Evolutionary conservation across 2,888 invertebrate species (phyloP).

Genomic region (Plusia festucae): DNA sequence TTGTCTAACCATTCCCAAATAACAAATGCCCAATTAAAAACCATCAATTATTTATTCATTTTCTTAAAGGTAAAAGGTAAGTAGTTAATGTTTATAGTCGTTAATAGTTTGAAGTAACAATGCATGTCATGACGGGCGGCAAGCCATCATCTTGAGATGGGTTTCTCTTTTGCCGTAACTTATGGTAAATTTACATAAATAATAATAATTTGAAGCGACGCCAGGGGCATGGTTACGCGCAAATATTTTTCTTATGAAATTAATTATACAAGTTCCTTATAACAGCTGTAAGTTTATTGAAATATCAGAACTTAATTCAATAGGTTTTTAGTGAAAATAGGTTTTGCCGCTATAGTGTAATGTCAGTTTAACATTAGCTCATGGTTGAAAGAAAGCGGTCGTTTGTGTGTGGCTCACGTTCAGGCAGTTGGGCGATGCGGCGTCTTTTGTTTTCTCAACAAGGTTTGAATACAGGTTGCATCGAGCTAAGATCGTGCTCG

Average conservation of each 20-base stretch:
- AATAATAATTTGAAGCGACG: slow-evolving; percentile 60
- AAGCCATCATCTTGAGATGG: slow-evolving; percentile 27
- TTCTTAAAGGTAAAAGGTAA: not conserved
- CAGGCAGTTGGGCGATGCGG: slow-evolving; percentile 21
- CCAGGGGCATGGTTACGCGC: slow-evolving; percentile 48
- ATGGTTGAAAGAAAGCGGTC: slow-evolving; percentile 48
- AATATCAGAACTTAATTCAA: slow-evolving; percentile 12
- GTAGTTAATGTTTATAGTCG: not conserved
- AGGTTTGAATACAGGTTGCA: slow-evolving; percentile 33
- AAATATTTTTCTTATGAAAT: slow-evolving; percentile 64
- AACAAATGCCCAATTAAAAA: slow-evolving; percentile 2
- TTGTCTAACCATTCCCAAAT: not conserved
- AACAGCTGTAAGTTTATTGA: not conserved
- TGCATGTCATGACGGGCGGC: slow-evolving; percentile 6
- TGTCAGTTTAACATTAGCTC: slow-evolving; percentile 34
- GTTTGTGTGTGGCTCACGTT: slow-evolving; percentile 43
- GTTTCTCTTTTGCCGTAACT: slow-evolving; percentile 57
- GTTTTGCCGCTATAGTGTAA: slow-evolving; percentile 23
- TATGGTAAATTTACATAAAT: slow-evolving; percentile 67
- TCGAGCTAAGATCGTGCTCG: slow-evolving; percentile 44
- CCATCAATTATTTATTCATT: slow-evolving; percentile 1
- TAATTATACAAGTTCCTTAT: slow-evolving; percentile 57
- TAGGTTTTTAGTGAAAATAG: slow-evolving; percentile 11
- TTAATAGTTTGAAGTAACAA: slow-evolving; percentile 10
- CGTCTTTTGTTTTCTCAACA: slow-evolving; percentile 47